Evolutionary conservation across 2,888 invertebrate species (phyloP).

Genomic region (Dioctria rufipes): DNA sequence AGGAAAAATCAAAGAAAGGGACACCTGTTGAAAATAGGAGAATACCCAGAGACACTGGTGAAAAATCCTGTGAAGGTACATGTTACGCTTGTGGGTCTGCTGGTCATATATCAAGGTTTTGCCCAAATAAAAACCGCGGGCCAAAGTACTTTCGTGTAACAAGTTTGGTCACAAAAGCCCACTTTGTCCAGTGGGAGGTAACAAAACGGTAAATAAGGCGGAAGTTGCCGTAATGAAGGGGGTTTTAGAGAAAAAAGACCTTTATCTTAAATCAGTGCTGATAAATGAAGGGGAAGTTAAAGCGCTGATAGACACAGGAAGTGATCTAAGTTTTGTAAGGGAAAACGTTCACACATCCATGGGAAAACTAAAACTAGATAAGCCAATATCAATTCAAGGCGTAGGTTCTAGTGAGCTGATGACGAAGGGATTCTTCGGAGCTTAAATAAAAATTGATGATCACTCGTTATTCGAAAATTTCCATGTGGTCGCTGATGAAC

Average conservation of each 20-base stretch:
- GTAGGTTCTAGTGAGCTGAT: not conserved
- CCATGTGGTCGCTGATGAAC: not conserved
- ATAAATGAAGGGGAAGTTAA: not conserved
- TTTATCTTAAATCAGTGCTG: not conserved
- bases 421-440: not conserved
- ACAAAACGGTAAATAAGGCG: not conserved
- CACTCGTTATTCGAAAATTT: not conserved
- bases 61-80: not conserved
- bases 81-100: not conserved
- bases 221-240: not conserved
- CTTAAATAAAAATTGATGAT: not conserved
- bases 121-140: not conserved
- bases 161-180: not conserved
- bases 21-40: too few species aligned
- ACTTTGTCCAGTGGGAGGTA: not conserved
- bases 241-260: not conserved
- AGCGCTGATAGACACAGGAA: not conserved
- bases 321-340: not conserved
- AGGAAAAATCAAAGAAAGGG: not conserved
- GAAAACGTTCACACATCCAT: not conserved
- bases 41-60: not conserved
- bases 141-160: not conserved
- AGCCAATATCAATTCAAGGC: not conserved
- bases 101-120: not conserved
- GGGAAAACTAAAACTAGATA: not conserved